Conservation (phyloP, 2,888 invertebrate genomes). For the Tromatobia lineatoria region DNA sequence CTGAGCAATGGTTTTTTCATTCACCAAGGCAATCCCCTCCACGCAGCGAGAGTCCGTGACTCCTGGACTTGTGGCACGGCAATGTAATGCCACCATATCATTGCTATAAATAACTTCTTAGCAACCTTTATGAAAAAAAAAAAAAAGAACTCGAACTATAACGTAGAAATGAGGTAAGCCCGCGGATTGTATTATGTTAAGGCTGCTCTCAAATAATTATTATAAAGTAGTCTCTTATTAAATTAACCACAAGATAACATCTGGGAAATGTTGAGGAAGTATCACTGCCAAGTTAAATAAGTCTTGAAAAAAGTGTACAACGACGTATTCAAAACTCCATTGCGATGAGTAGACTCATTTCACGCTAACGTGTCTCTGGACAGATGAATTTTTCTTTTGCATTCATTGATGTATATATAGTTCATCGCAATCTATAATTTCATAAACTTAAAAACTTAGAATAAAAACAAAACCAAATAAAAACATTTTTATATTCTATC, state of each 20-base stretch:
- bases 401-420: background rate
- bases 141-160: constrained; percentile 26
- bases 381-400: too few relatives aligned
- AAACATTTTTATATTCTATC: background rate
- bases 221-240: background rate
- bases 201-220: background rate
- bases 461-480: too few relatives aligned
- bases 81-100: constrained; percentile 55
- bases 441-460: background rate
- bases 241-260: background rate
- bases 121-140: constrained; percentile 53
- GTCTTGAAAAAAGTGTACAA: background rate
- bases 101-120: constrained; percentile 62
- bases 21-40: constrained; percentile 19
- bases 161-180: constrained; percentile 39
- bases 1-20: constrained; percentile 19
- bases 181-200: background rate
- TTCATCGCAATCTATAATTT: background rate
- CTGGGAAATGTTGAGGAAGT: background rate
- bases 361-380: too few relatives aligned
- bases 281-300: background rate
- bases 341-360: background rate
- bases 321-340: background rate
- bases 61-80: constrained; percentile 45
- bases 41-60: constrained; percentile 14